Conservation (phyloP, 1,140 invertebrate genomes). For the Nasonia giraulti region DNA sequence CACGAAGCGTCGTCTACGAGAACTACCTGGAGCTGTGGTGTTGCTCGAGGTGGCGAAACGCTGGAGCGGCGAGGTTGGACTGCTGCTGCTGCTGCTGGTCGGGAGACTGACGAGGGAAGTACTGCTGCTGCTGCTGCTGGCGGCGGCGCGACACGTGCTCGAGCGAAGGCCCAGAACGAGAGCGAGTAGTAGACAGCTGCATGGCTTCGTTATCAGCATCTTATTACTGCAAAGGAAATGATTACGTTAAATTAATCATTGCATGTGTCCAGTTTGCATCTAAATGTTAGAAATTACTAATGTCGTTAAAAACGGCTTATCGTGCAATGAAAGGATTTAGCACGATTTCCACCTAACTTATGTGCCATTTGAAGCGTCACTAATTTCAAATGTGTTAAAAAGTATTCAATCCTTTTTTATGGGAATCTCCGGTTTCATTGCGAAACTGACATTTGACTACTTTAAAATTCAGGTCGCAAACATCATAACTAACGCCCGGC, state of each 20-base stretch:
- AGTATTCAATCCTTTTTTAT: too few relatives aligned
- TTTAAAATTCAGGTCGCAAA: too few relatives aligned
- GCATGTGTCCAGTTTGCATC: too few relatives aligned
- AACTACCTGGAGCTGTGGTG: neutral
- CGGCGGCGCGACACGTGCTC: constrained; percentile 50
- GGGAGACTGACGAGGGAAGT: neutral
- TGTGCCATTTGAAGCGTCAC: too few relatives aligned
- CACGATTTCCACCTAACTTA: too few relatives aligned
- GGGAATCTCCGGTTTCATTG: too few relatives aligned
- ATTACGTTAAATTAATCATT: neutral
- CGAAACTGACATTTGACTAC: too few relatives aligned
- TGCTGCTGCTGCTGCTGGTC: neutral
- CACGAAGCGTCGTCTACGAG: constrained; percentile 62
- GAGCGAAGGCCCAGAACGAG: constrained; percentile 60
- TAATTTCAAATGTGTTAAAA: too few relatives aligned
- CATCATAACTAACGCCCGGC: too few relatives aligned
- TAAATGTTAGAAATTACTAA: too few relatives aligned
- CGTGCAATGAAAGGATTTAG: too few relatives aligned
- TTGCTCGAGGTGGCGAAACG: neutral
- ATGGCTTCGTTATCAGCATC: constrained; percentile 65
- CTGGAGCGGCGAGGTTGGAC: neutral
- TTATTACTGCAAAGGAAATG: constrained; percentile 51
- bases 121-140: neutral
- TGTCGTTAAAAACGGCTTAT: too few relatives aligned
- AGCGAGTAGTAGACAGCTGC: constrained; percentile 65